phyloP scores from a whole-genome alignment of 2,888 invertebrate genomes.

The Monoplex corrugatus region DNA sequence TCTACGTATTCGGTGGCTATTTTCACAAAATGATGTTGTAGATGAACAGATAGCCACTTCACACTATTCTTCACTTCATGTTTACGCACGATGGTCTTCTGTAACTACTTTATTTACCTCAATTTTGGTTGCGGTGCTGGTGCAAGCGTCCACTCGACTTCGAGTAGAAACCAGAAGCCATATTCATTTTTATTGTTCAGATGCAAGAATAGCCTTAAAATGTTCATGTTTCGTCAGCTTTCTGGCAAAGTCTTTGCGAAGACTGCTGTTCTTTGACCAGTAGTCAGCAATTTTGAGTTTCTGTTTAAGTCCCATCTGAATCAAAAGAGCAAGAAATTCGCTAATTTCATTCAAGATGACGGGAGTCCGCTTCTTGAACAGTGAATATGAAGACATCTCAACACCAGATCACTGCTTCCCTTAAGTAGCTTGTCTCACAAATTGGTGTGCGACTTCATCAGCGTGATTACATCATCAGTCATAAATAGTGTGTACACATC shows the following conservation, averaged over 20 bases:
- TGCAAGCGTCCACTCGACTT: no score
- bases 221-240: constrained; percentile 2
- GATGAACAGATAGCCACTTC: no score
- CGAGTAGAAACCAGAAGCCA: no score
- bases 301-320: constrained; percentile 21
- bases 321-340: background rate
- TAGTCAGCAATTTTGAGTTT: background rate
- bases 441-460: constrained; percentile 16
- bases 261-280: background rate
- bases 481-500: background rate
- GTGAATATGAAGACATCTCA: background rate
- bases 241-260: background rate
- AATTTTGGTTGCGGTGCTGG: no score
- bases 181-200: background rate
- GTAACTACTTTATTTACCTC: no score
- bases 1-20: no score
- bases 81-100: no score
- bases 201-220: constrained; percentile 30
- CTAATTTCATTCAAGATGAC: background rate
- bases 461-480: background rate
- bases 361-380: background rate
- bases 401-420: background rate
- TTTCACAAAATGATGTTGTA: no score
- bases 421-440: background rate
- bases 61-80: no score